A percentile compares a stretch with the other conserved stretches of the same genome.
phyloP scores from a whole-genome alignment of 2,888 invertebrate genomes.

The Macaria notata region DNA sequence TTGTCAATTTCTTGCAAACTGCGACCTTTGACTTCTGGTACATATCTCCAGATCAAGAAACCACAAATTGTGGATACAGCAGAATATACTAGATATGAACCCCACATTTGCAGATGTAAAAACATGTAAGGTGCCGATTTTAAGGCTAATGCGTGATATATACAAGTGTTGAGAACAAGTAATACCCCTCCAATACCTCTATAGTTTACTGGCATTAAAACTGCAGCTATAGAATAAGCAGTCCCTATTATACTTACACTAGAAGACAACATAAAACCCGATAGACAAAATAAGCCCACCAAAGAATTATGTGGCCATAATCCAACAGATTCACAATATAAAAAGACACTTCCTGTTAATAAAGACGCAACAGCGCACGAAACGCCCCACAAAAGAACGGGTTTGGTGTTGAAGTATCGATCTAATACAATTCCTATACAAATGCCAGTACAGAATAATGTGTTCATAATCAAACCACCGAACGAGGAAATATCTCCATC shows the following conservation, averaged over 20 bases:
- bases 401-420: slow-evolving; percentile 7
- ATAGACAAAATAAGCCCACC: slow-evolving; percentile 3
- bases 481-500: not conserved
- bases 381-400: slow-evolving; percentile 1
- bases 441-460: slow-evolving; percentile 1
- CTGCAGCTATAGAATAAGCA: slow-evolving; percentile 10
- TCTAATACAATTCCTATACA: not conserved
- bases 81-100: slow-evolving; percentile 6
- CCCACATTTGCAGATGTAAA: slow-evolving; percentile 9
- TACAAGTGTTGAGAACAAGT: slow-evolving; percentile 3
- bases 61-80: not conserved
- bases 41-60: slow-evolving; percentile 19
- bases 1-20: slow-evolving; percentile 20
- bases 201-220: slow-evolving; percentile 4
- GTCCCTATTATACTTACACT: slow-evolving; percentile 5
- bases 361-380: not conserved
- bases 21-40: slow-evolving; percentile 19
- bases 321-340: slow-evolving; percentile 1
- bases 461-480: slow-evolving; percentile 8
- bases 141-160: slow-evolving; percentile 3
- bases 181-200: slow-evolving; percentile 11
- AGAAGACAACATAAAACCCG: slow-evolving; percentile 2
- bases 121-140: slow-evolving; percentile 15
- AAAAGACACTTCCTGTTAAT: slow-evolving; percentile 1
- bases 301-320: slow-evolving; percentile 5